Percentiles rank a stretch among this genome's conserved stretches.
Evolutionary conservation across 2,113 vertebrate species (phyloP).

Genomic region (Otocyon megalotis): DNA sequence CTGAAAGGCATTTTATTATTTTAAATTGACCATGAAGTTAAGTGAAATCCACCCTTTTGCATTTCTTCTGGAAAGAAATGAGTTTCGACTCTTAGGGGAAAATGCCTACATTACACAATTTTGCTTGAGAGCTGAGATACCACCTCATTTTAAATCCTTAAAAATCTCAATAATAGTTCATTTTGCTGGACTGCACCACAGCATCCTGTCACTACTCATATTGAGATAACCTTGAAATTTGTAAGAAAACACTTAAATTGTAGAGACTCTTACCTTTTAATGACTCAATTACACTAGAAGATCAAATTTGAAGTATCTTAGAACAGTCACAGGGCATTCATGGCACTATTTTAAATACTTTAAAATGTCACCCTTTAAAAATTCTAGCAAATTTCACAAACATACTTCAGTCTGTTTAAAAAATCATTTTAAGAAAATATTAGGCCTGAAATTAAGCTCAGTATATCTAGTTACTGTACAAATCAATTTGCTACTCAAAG

Average conservation of each 20-base stretch:
- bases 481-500: not conserved
- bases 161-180: conserved; percentile 45
- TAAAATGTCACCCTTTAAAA: not conserved
- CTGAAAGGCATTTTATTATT: conserved; percentile 83
- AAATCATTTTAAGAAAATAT: not conserved
- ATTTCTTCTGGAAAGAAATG: conserved; percentile 73
- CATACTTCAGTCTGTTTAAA: not conserved
- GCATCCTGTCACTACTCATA: not conserved
- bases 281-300: not conserved
- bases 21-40: conserved; percentile 84
- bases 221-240: conserved; percentile 64
- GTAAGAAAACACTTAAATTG: not conserved
- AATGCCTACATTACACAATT: conserved; percentile 55
- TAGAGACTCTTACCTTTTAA: conserved; percentile 44
- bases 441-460: not conserved
- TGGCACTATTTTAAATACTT: not conserved
- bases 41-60: conserved; percentile 73
- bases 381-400: not conserved
- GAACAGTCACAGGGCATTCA: not conserved
- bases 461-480: not conserved
- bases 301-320: conserved; percentile 4
- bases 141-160: conserved; percentile 50
- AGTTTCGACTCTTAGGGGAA: conserved; percentile 77
- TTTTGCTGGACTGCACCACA: conserved; percentile 63
- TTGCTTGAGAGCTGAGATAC: conserved; percentile 52